phyloP scores from a whole-genome alignment of 2,888 invertebrate species.

The Pyrrhosoma nymphula region DNA sequence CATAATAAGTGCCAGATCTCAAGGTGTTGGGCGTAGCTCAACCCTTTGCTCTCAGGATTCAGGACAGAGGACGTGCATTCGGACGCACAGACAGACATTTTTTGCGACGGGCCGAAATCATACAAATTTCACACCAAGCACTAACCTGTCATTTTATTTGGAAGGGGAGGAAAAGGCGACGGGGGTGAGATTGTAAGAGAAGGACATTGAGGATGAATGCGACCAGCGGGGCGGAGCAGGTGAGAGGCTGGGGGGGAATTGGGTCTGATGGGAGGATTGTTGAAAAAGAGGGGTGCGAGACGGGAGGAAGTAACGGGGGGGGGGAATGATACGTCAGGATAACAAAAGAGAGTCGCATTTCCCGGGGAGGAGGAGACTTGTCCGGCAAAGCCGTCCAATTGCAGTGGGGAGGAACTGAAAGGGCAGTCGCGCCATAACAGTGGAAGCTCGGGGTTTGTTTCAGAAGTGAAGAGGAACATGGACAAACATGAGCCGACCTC shows the following conservation, averaged over 20 bases:
- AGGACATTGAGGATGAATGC: no score
- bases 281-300: not conserved
- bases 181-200: no score
- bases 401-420: not conserved
- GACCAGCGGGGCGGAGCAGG: not conserved
- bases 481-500: slow-evolving; percentile 45
- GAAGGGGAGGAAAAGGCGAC: no score
- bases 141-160: no score
- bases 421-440: not conserved
- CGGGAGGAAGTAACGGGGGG: not conserved
- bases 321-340: not conserved
- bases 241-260: not conserved
- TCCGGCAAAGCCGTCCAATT: slow-evolving; percentile 4
- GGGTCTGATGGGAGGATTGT: not conserved
- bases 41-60: no score
- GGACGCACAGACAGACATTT: no score
- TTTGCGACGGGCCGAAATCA: no score
- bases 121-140: no score
- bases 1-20: no score
- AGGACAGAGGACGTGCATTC: no score
- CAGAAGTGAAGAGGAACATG: not conserved
- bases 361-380: not conserved
- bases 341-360: not conserved
- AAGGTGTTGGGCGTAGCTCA: no score
- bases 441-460: not conserved